A percentile compares a stretch with the other conserved stretches of the same genome.
These are phyloP conservation scores for Sclerodermus sp. DNA, from an alignment of 2,888 invertebrate species.

Conservation along the genomic window DNA sequence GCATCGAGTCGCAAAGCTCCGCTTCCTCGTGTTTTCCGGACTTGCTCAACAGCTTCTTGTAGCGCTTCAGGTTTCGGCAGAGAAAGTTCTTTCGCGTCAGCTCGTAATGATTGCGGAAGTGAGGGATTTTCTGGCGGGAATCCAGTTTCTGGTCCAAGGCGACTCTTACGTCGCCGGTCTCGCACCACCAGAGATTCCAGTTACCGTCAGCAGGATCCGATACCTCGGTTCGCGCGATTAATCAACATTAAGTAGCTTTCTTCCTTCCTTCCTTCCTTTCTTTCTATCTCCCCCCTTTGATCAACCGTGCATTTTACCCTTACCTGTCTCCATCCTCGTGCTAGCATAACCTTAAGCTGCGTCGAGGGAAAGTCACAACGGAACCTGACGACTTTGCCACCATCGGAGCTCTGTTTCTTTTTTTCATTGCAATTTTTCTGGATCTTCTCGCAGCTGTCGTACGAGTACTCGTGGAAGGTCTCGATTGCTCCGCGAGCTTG, in stretches of 20 bases:
- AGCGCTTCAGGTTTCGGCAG: constrained; percentile 61
- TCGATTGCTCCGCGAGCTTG: neutral
- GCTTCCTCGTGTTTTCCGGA: constrained; percentile 52
- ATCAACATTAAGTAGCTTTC: no score
- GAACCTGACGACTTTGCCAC: constrained; percentile 36
- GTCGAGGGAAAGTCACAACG: constrained; percentile 45
- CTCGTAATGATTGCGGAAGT: constrained; percentile 66
- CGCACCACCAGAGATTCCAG: constrained; percentile 67
- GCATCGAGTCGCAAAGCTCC: constrained; percentile 61
- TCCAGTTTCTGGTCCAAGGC: constrained; percentile 37
- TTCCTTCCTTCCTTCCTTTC: no score
- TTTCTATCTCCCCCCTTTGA: no score
- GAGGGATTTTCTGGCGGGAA: constrained; percentile 60
- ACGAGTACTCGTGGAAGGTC: neutral
- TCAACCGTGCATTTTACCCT: constrained; percentile 5
- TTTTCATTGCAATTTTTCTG: constrained; percentile 5
- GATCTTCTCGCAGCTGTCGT: constrained; percentile 9
- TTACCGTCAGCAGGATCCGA: constrained; percentile 43
- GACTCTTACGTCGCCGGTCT: constrained; percentile 60
- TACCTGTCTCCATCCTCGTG: constrained; percentile 47
- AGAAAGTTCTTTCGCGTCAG: constrained; percentile 65
- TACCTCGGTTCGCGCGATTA: constrained; percentile 25
- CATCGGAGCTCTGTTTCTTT: constrained; percentile 6
- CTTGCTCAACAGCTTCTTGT: constrained; percentile 45
- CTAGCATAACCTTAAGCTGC: constrained; percentile 40